Conservation (phyloP, 2,888 invertebrate genomes). For the Nomada flava region DNA sequence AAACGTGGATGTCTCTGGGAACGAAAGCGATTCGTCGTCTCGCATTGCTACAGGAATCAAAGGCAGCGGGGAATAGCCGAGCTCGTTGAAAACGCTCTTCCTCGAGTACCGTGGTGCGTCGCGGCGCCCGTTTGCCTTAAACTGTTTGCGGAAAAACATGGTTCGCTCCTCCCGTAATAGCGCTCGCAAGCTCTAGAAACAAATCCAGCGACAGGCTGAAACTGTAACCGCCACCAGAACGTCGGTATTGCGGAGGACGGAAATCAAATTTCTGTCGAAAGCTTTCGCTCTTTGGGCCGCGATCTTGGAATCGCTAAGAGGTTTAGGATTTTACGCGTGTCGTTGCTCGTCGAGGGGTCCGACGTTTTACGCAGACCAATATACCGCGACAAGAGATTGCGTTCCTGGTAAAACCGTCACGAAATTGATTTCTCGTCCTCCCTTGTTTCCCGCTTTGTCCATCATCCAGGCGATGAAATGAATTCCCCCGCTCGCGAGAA, state of each 20-base stretch:
- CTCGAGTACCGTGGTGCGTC: no score
- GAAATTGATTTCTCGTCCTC: constrained; percentile 59
- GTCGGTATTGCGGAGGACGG: not conserved
- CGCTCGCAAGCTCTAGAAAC: constrained; percentile 3
- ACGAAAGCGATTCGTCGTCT: no score
- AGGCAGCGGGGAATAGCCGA: not conserved
- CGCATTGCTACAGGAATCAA: not conserved
- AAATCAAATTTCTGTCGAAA: constrained; percentile 27
- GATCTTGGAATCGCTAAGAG: constrained; percentile 24
- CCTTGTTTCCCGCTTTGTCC: constrained; percentile 41
- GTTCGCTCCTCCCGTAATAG: constrained; percentile 15
- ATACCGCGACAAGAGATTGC: constrained; percentile 21
- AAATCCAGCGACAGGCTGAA: not conserved
- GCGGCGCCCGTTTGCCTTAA: constrained; percentile 23
- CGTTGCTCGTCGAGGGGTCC: not conserved
- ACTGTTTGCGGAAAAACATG: constrained; percentile 34
- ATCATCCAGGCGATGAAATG: constrained; percentile 27
- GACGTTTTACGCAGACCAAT: constrained; percentile 44
- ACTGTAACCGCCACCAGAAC: not conserved
- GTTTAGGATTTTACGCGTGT: constrained; percentile 27
- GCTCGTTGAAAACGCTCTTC: not conserved
- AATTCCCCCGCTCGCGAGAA: constrained; percentile 39
- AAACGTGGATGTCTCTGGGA: not conserved
- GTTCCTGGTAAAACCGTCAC: not conserved
- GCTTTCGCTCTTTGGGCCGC: not conserved